Base-by-base conservation (phyloP, 1,140 invertebrate genomes). In the Mya arenaria region DNA sequence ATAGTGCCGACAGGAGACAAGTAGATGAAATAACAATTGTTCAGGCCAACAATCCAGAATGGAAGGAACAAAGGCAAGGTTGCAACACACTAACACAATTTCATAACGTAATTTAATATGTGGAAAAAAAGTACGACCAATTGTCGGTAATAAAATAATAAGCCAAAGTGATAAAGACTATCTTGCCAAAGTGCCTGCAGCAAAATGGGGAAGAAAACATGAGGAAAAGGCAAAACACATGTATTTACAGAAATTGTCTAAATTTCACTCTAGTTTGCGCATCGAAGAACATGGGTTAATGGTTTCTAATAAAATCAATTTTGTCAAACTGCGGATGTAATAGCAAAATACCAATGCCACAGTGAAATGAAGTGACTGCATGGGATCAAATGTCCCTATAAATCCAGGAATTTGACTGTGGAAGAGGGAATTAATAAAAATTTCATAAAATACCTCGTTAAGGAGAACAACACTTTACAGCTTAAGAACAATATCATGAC, bases 171-270 rank as follows among this genome's bases (percentile, higher is more conserved):
- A 17, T 2, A 55, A 56, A 30, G 25, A 55, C 4, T 28, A 4
- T 15, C 32, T 71, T 1, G 19, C 3, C 2, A 32, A 71, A 32
- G 68, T 52, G 10, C 68, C 41, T 37, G 17, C 44, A 6, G 36
- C 34, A 13, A 71, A 71, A 71, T 71, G 48, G 68, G 37, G 68
- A 2, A 52, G 68, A 19, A 71, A 8, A 32, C 30, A 71, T 71
- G 44, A 71, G 19, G 41, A 4, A 8, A 71, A 71, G 23, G 68
- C 28, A 52, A 52, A 23, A 15, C 3, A 52, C 8, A 30, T 19
- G 15, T 71, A 55, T 28, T 1, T 32, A 28, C 4, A 71, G 28
- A 71, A 71, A 55, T 8, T 71, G 1, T 6, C 25, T n/a, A 52
- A 55, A 32, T 55, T 32, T 56, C 68, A 71, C n/a, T 13, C 17